Base-by-base conservation (phyloP, 2,888 invertebrate species). In the Chalcosyrphus nemorum region DNA sequence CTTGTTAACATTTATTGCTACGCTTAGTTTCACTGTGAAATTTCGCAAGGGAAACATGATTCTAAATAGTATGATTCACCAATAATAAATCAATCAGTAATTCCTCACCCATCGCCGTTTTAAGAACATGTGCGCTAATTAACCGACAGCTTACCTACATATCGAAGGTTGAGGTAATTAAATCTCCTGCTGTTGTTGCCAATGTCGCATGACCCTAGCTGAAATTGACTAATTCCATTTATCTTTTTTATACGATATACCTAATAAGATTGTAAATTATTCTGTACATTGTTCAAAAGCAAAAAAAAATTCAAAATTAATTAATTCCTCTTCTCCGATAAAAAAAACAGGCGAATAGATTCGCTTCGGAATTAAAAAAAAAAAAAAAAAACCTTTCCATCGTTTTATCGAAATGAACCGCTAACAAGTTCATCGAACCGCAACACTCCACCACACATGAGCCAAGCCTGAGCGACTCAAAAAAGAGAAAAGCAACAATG, bases 381-480 rank as follows among this genome's bases (percentile, higher is more conserved):
- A 7, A 4, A 17, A 43, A 4, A 38, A 56, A 54, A 19, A 52
- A 11, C 17, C 56, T 56, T 56, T 56, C 56, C 54, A 56, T 13
- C 13, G n/a, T 13, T 13, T 38, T 38, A 38, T 13, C 13, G 13
- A 38, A 38, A 13, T 13, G 21, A 45, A 45, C 5, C 57, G 9
- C 38, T 21, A 45, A 19, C 11, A 45, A 45, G 38, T 43, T 29
- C 43, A 43, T 43, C 61, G 32, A 9, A 43, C 27, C 24, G 5
- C 27, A 7, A 13, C 27, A 45, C 61, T 19, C 13, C 41, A 38
- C 11, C 43, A 17, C 24, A 29, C 65, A 15, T 38, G 24, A 38
- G 50, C 15, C 32, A 50, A 24, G 27, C n/a, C 13, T 17, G 32
- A 52, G 21, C 50, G 21, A 66, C 17, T 59, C 7, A 59, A 66